phyloP scores from a whole-genome alignment of 2,888 invertebrate species.

The Clunio marinus region DNA sequence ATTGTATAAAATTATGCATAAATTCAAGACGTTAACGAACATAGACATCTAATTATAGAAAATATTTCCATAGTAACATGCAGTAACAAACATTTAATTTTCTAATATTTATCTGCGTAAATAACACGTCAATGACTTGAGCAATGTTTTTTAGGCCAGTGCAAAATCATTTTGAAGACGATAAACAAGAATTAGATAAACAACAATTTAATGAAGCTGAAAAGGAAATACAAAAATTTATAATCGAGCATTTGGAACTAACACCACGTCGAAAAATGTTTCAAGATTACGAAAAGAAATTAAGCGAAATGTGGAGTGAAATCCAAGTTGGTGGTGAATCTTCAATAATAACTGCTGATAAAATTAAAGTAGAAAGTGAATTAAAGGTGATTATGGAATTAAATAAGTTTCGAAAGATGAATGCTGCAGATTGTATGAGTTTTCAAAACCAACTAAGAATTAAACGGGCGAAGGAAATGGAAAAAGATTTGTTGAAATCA shows the following conservation, averaged over 20 bases:
- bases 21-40: too few relatives aligned
- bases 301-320: too few relatives aligned
- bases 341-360: too few relatives aligned
- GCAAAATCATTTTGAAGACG: too few relatives aligned
- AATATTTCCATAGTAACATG: neutral
- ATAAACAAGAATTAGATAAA: too few relatives aligned
- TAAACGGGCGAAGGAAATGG: neutral
- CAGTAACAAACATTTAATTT: neutral
- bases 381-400: neutral
- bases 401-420: neutral
- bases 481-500: neutral
- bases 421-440: constrained; percentile 6
- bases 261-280: constrained; percentile 15
- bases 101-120: neutral
- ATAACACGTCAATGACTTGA: too few relatives aligned
- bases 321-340: too few relatives aligned
- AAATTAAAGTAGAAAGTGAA: too few relatives aligned
- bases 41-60: too few relatives aligned
- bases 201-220: too few relatives aligned
- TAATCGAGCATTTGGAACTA: neutral
- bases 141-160: too few relatives aligned
- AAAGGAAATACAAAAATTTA: constrained; percentile 6
- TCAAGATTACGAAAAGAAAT: neutral
- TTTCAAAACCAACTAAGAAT: neutral
- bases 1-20: too few relatives aligned